Evolutionary conservation across 1,140 invertebrate genomes (phyloP).

Genomic region (Platyura marginata): DNA sequence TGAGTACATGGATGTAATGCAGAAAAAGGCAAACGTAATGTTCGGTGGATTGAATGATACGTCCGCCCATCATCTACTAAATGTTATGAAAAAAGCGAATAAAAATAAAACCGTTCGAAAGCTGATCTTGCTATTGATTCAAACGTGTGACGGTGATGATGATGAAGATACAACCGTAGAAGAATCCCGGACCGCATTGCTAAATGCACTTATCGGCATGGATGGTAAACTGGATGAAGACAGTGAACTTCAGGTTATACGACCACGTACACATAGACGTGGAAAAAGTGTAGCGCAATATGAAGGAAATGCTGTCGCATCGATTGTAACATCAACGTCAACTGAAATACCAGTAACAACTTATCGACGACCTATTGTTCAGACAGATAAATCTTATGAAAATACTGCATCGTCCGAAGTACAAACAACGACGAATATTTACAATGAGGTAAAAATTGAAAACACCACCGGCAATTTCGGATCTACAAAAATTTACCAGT

Average conservation of each 20-base stretch:
- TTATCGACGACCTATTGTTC: conserved; percentile 4
- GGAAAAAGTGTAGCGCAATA: conserved; percentile 11
- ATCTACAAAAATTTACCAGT: too few relatives aligned
- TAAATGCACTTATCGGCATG: conserved; percentile 40
- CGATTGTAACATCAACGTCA: conserved; percentile 4
- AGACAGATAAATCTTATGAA: background rate
- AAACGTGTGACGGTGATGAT: conserved; percentile 44
- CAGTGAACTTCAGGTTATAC: conserved; percentile 28
- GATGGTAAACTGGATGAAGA: conserved; percentile 30
- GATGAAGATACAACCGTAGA: conserved; percentile 44
- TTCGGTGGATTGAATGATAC: conserved; percentile 55
- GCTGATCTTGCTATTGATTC: conserved; percentile 53
- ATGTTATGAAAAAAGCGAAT: conserved; percentile 61
- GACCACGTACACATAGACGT: conserved; percentile 16
- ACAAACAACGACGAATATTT: background rate
- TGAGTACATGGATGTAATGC: conserved; percentile 30
- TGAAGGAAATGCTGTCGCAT: conserved; percentile 15
- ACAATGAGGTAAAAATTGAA: background rate
- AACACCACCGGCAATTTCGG: too few relatives aligned
- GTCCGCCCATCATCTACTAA: conserved; percentile 50
- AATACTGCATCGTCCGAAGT: background rate
- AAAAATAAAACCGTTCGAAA: conserved; percentile 53
- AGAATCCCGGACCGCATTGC: conserved; percentile 36
- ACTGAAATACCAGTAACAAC: conserved; percentile 14
- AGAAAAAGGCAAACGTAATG: conserved; percentile 46